Percentiles rank a stretch among this genome's conserved stretches.
phyloP scores from a whole-genome alignment of 2,888 invertebrate genomes.

The Scaeva pyrastri region DNA sequence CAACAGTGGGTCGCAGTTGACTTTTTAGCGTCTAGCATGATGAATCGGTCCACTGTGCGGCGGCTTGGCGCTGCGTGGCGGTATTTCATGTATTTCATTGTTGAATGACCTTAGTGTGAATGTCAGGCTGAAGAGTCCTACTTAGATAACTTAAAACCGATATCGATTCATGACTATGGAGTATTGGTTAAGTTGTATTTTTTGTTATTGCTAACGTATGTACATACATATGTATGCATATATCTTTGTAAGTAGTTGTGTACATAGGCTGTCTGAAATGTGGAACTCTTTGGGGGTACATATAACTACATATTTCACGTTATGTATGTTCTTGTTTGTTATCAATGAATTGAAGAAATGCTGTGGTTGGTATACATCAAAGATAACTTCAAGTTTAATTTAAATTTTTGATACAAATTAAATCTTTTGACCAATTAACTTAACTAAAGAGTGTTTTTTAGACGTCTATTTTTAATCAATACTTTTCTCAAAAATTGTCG shows the following conservation, averaged over 20 bases:
- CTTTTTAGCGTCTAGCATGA: no score
- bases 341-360: not conserved
- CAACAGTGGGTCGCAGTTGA: no score
- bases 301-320: no score
- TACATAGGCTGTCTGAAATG: not conserved
- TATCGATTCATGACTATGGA: conserved; percentile 71
- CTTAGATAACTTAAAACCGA: conserved; percentile 73
- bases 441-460: no score
- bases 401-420: not conserved
- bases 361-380: no score
- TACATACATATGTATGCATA: not conserved
- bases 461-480: no score
- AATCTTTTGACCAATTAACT: no score
- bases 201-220: not conserved
- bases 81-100: no score
- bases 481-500: no score
- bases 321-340: not conserved
- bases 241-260: not conserved
- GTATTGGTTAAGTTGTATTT: conserved; percentile 51
- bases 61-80: no score
- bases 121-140: conserved; percentile 69
- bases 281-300: no score
- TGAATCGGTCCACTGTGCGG: no score
- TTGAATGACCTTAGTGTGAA: conserved; percentile 72
- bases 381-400: not conserved